phyloP scores from a whole-genome alignment of 2,888 invertebrate genomes.

The Chrysolina haemoptera region DNA sequence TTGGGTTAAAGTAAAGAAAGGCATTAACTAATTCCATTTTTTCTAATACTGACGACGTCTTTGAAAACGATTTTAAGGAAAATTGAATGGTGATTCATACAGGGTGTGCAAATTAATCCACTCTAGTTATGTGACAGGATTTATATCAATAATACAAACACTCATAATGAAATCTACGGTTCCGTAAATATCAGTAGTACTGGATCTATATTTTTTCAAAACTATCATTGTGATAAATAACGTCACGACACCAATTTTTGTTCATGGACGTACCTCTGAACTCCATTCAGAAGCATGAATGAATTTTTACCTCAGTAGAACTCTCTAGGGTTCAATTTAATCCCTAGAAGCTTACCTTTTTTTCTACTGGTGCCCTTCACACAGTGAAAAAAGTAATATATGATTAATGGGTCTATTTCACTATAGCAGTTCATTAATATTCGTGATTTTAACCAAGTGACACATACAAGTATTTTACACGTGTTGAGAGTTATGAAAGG shows the following conservation, averaged over 20 bases:
- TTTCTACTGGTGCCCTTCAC: neutral
- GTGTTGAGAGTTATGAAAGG: neutral
- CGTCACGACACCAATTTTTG: no score
- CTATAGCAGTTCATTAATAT: neutral
- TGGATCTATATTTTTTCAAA: no score
- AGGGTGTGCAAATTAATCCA: neutral
- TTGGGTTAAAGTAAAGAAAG: neutral
- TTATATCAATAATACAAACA: no score
- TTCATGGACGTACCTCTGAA: neutral
- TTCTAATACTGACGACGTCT: neutral
- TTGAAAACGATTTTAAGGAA: neutral
- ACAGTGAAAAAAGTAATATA: neutral
- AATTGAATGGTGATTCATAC: neutral
- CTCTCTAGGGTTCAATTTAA: neutral
- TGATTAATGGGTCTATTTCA: neutral
- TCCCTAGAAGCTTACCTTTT: neutral
- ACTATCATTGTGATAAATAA: no score
- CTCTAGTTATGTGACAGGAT: neutral
- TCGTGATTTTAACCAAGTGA: neutral
- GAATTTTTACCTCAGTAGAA: neutral
- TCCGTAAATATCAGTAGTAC: no score
- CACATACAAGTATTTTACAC: neutral
- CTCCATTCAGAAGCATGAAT: neutral
- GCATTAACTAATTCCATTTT: neutral
- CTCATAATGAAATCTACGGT: no score